These are phyloP conservation scores for Megaceryle alcyon DNA, from an alignment of 2,797 vertebrate species.

Conservation along the genomic window DNA sequence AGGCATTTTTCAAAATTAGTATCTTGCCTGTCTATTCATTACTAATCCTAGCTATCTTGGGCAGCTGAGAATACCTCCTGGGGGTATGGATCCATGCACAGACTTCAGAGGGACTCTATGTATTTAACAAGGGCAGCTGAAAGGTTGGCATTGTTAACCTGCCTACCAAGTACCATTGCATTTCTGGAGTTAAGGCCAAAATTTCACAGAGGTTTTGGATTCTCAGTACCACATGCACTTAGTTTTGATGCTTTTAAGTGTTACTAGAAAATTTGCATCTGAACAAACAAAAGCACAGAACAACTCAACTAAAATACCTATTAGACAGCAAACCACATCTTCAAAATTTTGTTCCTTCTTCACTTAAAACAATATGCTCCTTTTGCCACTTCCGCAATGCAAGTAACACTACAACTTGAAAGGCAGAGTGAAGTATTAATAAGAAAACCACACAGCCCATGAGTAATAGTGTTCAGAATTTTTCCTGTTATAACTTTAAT, in stretches of 20 bases:
- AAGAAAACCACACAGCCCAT: background rate
- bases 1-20: background rate
- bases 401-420: background rate
- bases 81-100: background rate
- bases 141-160: background rate
- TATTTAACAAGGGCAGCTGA: background rate
- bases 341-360: background rate
- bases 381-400: background rate
- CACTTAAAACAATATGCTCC: background rate
- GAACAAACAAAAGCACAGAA: background rate
- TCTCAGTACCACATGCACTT: background rate
- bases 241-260: background rate
- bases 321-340: accelerated
- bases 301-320: background rate
- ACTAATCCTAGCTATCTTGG: background rate
- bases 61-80: background rate
- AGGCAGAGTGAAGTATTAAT: background rate
- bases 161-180: background rate
- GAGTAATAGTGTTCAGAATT: background rate
- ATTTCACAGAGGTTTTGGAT: background rate
- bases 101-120: background rate
- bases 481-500: background rate
- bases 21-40: background rate
- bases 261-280: background rate
- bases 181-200: background rate